Base-by-base conservation (phyloP, 2,888 invertebrate species). In the Trisateles emortualis region DNA sequence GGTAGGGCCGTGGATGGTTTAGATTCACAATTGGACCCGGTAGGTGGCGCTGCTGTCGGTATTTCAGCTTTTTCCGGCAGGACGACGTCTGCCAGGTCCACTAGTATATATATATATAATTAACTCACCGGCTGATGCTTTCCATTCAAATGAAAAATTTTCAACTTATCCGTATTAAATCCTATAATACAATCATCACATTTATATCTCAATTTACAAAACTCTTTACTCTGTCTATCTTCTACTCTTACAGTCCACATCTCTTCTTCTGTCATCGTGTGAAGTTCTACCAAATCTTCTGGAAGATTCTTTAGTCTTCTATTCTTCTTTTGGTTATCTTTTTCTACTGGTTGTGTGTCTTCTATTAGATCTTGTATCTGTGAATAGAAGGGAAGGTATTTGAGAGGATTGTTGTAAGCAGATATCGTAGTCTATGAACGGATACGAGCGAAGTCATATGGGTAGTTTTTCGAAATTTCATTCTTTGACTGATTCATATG, bases 221-320 rank as follows among this genome's bases (percentile, higher is more conserved):
- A 91, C 48, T 79, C 81, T 6, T 74, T 74, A 42, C 77, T 81
- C 0, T 41, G 43, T 0, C 81, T 72, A 9, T 92, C 91, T 2
- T 67, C 63, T 0, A 53, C 52, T 1, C 89, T 62, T 0, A 84
- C 62, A 0, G 3, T 11, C 84, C 83, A 85, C 92, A 92, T 90
- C 16, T 90, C 87, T 1, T 82, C 69, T 11, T 88, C 87, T 0
- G 50, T 67, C 87, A 91, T 86, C 0, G 79, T 83, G 61, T 81
- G 76, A 1, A 88, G 35, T 13, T 86, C 79, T 0, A 90, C 87
- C 1, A 88, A 32, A 0, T 83, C 78, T 16, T 75, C 68, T 0
- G 91, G 88, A 0, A 92, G 69, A 32, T 87, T 90, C 54, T 84
- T 86, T 1, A 88, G 50, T 13, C 84, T 87, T 2, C 81, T 75